Evolutionary conservation across 2,888 invertebrate species (phyloP).

Genomic region (Drosophila testacea): DNA sequence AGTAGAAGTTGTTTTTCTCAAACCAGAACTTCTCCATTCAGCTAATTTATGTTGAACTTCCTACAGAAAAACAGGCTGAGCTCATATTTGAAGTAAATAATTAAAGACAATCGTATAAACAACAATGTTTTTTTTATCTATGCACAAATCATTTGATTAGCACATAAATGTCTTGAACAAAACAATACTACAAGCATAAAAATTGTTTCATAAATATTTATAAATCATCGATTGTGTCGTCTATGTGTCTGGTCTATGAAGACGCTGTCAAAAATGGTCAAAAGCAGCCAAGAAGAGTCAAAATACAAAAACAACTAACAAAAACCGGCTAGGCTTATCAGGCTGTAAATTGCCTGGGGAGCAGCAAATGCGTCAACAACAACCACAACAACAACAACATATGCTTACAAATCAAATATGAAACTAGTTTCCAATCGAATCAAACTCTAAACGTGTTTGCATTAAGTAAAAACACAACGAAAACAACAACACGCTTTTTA

Average conservation of each 20-base stretch:
- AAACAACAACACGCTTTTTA: slow-evolving; percentile 23
- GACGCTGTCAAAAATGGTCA: slow-evolving; percentile 37
- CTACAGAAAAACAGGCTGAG: slow-evolving; percentile 22
- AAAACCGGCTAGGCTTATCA: slow-evolving; percentile 55
- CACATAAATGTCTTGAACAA: slow-evolving; percentile 53
- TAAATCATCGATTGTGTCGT: slow-evolving; percentile 55
- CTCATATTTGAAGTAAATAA: slow-evolving; percentile 16
- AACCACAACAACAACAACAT: slow-evolving; percentile 23
- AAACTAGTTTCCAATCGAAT: slow-evolving; percentile 63
- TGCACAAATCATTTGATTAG: slow-evolving; percentile 62
- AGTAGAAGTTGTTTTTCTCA: neutral
- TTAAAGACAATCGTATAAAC: slow-evolving; percentile 18
- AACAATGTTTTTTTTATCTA: slow-evolving; percentile 26
- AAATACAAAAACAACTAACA: slow-evolving; percentile 18
- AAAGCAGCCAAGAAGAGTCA: slow-evolving; percentile 16
- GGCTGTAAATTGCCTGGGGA: slow-evolving; percentile 58
- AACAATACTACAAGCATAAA: slow-evolving; percentile 53
- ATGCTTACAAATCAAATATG: slow-evolving; percentile 53
- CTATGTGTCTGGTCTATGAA: slow-evolving; percentile 45
- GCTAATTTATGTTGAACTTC: slow-evolving; percentile 45
- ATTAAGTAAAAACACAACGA: slow-evolving; percentile 30
- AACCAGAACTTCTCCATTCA: slow-evolving; percentile 8
- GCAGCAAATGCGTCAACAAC: slow-evolving; percentile 16
- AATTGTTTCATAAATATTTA: slow-evolving; percentile 73
- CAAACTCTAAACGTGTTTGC: slow-evolving; percentile 61